These are phyloP conservation scores for Distichodus sexfasciatus DNA, from an alignment of 2,797 vertebrate genomes.

Conservation along the genomic window DNA sequence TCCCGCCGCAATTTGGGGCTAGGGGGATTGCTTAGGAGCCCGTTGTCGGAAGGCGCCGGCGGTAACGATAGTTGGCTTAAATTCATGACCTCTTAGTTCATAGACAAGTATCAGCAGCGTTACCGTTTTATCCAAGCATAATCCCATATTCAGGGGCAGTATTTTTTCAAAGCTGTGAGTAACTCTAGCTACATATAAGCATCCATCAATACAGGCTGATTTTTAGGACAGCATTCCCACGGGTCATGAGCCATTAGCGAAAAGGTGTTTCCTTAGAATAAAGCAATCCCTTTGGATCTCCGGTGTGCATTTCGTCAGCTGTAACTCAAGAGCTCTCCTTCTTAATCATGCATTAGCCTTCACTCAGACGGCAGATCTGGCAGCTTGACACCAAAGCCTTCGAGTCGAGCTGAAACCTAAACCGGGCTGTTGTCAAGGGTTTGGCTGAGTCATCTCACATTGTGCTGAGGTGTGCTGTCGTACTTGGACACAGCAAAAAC, in stretches of 20 bases:
- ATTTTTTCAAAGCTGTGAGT: background rate
- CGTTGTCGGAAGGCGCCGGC: too few species aligned
- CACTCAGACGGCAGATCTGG: constrained; percentile 53
- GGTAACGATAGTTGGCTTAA: too few species aligned
- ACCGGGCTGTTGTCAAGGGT: constrained; percentile 45
- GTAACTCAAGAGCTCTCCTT: constrained; percentile 63
- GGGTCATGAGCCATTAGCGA: background rate
- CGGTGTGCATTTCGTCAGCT: constrained; percentile 34
- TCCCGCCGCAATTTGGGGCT: too few species aligned
- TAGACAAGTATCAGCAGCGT: too few species aligned
- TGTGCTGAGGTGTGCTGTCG: constrained; percentile 22
- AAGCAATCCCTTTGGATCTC: constrained; percentile 12
- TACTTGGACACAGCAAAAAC: background rate
- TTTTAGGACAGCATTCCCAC: background rate
- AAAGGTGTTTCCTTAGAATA: constrained; percentile 9
- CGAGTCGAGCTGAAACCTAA: constrained; percentile 56
- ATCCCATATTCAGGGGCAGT: too few species aligned
- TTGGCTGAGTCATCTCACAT: constrained; percentile 35
- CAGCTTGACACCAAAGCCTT: constrained; percentile 59
- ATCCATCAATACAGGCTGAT: background rate
- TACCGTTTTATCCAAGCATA: too few species aligned
- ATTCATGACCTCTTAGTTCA: too few species aligned
- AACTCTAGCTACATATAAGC: background rate
- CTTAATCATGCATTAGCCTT: constrained; percentile 72
- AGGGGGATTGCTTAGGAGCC: too few species aligned